Percentiles rank a stretch among this genome's conserved stretches.
phyloP scores from a whole-genome alignment of 2,113 vertebrate genomes.

The Enhydra lutris region DNA sequence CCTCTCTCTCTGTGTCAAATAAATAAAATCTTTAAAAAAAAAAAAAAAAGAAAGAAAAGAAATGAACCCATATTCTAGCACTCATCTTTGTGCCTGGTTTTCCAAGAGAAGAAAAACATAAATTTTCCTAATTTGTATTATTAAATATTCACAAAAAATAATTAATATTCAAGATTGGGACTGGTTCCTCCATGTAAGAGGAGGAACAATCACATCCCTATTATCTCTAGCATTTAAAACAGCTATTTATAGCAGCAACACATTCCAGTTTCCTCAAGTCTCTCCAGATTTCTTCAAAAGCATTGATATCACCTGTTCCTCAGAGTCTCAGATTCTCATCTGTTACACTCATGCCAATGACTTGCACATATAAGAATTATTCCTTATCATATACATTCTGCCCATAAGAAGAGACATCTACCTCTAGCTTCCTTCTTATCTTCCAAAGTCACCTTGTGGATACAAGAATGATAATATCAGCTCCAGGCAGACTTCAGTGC shows the following conservation, averaged over 20 bases:
- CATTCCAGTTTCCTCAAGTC: not conserved
- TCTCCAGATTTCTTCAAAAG: not conserved
- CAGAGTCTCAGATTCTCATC: not conserved
- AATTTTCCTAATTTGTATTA: not conserved
- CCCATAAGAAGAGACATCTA: not conserved
- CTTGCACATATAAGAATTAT: not conserved
- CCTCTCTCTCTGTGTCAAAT: no score
- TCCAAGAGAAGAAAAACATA: not conserved
- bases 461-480: not conserved
- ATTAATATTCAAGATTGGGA: not conserved
- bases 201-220: not conserved
- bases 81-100: not conserved
- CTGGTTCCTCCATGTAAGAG: not conserved
- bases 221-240: not conserved
- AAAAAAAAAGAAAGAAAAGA: no score
- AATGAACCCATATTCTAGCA: not conserved
- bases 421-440: not conserved
- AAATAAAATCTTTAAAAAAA: no score
- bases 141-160: not conserved
- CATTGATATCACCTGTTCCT: not conserved
- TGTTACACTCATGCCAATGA: not conserved
- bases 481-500: not conserved
- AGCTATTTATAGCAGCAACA: rapidly evolving
- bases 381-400: not conserved
- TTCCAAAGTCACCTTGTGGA: constrained; percentile 14